phyloP scores from a whole-genome alignment of 2,113 vertebrate genomes.

The Leptocoma aspasia region DNA sequence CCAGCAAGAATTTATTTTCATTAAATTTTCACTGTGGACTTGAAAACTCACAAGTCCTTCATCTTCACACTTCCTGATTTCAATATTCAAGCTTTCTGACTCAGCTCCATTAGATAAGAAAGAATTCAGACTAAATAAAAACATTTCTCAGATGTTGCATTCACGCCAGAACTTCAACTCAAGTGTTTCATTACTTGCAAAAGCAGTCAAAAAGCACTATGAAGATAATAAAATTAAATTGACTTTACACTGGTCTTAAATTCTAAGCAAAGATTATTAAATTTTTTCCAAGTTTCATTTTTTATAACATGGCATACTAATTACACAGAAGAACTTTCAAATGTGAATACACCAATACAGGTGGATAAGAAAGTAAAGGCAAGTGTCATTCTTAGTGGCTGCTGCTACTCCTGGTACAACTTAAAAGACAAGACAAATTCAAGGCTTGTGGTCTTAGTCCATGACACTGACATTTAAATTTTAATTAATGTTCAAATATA shows the following conservation, averaged over 20 bases:
- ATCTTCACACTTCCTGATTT: neutral
- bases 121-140: constrained; percentile 12
- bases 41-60: neutral
- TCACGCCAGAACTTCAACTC: neutral
- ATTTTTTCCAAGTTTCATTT: neutral
- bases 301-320: neutral
- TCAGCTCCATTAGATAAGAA: constrained; percentile 19
- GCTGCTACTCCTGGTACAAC: neutral
- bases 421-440: neutral
- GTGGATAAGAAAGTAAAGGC: neutral
- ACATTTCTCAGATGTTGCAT: neutral
- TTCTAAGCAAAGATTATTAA: neutral
- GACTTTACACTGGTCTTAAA: neutral
- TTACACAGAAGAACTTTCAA: neutral
- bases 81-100: constrained; percentile 2
- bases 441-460: neutral
- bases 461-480: neutral
- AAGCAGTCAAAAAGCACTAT: neutral
- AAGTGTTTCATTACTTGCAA: neutral
- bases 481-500: neutral
- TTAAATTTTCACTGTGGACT: neutral
- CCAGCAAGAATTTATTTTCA: neutral
- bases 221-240: neutral
- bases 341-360: neutral
- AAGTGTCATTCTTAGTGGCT: neutral